Percentiles rank a stretch among this genome's conserved stretches.
Evolutionary conservation across 2,797 vertebrate genomes (phyloP).

Genomic region (Muraenolepis orangiensis): DNA sequence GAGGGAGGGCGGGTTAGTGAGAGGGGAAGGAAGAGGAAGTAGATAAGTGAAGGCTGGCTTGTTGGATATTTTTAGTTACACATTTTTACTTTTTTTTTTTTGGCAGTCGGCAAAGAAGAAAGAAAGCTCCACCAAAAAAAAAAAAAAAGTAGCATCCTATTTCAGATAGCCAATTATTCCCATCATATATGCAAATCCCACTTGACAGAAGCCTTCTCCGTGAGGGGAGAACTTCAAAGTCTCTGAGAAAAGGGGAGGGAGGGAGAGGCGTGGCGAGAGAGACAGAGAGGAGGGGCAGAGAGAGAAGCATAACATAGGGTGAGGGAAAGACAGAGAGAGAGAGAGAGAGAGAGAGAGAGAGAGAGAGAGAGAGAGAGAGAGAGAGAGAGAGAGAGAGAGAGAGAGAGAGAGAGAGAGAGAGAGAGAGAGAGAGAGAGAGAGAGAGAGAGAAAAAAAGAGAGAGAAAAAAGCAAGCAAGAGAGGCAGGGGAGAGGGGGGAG

Average conservation of each 20-base stretch:
- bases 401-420: conserved; percentile 32
- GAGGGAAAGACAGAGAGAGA: neutral
- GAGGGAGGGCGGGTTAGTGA: too few relatives aligned
- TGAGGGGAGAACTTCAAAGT: conserved; percentile 72
- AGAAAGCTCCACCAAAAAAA: conserved; percentile 1
- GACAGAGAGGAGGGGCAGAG: conserved; percentile 14
- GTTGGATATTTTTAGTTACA: conserved; percentile 50
- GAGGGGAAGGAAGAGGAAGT: neutral
- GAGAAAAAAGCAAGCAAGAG: conserved; percentile 45
- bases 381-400: conserved; percentile 7
- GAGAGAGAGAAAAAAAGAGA: conserved; percentile 46
- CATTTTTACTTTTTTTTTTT: conserved; percentile 21
- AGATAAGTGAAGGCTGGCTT: conserved; percentile 20
- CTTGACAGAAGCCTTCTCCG: conserved; percentile 70
- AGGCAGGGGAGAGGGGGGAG: conserved; percentile 18
- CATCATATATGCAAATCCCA: conserved; percentile 79
- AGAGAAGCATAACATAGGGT: too few relatives aligned
- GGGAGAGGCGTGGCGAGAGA: conserved; percentile 41
- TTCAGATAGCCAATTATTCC: conserved; percentile 75
- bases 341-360: conserved; percentile 14
- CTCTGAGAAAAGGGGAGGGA: conserved; percentile 48
- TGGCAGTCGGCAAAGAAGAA: conserved; percentile 41
- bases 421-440: conserved; percentile 48
- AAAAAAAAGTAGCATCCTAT: conserved; percentile 48
- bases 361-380: neutral